phyloP scores from a whole-genome alignment of 1,140 invertebrate species.

The Trissolcus basalis region DNA sequence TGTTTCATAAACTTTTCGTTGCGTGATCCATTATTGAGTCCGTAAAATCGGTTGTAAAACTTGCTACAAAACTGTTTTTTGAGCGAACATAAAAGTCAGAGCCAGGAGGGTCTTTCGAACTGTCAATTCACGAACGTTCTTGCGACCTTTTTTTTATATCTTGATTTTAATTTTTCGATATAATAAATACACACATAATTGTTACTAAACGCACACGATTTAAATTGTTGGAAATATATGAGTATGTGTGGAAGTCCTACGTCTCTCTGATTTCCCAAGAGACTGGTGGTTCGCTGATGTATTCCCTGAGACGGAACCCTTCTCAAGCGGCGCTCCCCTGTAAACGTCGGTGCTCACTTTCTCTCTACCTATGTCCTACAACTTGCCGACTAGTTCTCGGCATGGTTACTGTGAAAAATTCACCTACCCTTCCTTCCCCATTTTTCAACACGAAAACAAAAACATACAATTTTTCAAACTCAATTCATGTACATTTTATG shows the following conservation, averaged over 20 bases:
- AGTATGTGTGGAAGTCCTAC: conserved; percentile 56
- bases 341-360: conserved; percentile 47
- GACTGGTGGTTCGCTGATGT: conserved; percentile 61
- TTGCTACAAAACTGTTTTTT: no score
- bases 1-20: no score
- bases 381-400: conserved; percentile 38
- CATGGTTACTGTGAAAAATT: not conserved
- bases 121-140: no score
- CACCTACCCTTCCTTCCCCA: conserved; percentile 2
- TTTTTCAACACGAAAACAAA: conserved; percentile 9
- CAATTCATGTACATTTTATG: no score
- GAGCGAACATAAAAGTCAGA: no score
- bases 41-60: no score
- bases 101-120: no score
- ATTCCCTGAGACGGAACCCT: conserved; percentile 61
- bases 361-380: conserved; percentile 12
- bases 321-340: conserved; percentile 49
- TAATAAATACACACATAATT: conserved; percentile 8
- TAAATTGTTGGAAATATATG: conserved; percentile 17
- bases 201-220: not conserved
- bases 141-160: no score
- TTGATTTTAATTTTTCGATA: not conserved
- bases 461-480: not conserved
- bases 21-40: no score
- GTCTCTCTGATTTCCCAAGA: conserved; percentile 74